phyloP scores from a whole-genome alignment of 2,113 vertebrate genomes.

The Aegypius monachus region DNA sequence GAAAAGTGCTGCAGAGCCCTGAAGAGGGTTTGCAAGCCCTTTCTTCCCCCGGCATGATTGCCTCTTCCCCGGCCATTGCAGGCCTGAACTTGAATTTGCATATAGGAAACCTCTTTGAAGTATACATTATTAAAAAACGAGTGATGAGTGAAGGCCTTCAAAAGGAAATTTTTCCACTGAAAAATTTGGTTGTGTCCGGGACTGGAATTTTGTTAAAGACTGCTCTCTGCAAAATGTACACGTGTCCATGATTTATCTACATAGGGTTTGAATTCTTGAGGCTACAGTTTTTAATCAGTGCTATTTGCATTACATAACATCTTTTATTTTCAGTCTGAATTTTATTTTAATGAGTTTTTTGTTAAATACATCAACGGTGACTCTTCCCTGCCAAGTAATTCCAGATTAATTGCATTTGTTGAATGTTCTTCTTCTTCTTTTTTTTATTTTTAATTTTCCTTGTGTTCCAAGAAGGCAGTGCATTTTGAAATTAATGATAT shows the following conservation, averaged over 20 bases:
- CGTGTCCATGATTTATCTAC: background rate
- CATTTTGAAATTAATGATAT: background rate
- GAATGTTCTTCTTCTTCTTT: background rate
- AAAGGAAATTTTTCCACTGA: background rate
- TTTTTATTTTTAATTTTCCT: background rate
- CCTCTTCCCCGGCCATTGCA: background rate
- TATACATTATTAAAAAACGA: fast-evolving
- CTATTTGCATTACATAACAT: background rate
- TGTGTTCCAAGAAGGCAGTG: background rate
- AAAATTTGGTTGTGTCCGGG: fast-evolving
- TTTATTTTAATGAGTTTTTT: slow-evolving; percentile 39
- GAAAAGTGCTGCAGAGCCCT: background rate
- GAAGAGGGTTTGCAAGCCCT: fast-evolving
- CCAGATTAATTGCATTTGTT: slow-evolving; percentile 32
- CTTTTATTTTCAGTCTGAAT: background rate
- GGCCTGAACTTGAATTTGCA: background rate
- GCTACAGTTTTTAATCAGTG: background rate
- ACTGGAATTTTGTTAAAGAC: background rate
- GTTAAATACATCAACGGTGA: background rate
- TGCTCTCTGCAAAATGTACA: background rate
- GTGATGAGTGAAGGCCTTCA: background rate
- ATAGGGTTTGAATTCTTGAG: background rate
- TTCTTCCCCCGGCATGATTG: fast-evolving
- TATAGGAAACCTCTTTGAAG: background rate
- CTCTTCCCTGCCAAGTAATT: background rate